Base-by-base conservation (phyloP, 1,140 invertebrate genomes). In the Leptinotarsa lineolata region DNA sequence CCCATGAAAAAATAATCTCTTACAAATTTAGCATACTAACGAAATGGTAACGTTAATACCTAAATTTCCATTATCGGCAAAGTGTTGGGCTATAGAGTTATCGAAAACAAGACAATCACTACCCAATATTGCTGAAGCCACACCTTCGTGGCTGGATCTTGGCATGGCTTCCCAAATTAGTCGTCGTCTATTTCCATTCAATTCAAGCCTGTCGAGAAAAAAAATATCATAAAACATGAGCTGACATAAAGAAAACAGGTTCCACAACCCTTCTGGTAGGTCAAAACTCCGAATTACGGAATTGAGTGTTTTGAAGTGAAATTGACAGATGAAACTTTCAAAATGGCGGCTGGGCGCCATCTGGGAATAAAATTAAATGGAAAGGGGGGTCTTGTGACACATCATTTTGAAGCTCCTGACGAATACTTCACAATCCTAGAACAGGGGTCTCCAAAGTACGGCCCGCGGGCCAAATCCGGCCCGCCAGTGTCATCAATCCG, bases 1-100 rank as follows among this genome's bases (percentile, higher is more conserved):
- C 58, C 16, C 60, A 63, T 15, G 11, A 24, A 63, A 63, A 63
- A 20, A 59, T 20, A 59, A 39, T 39, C 30, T 20, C 58, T 59
- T 20, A 63, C 15, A 63, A 21, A 20, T 71, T 73, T 78, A 83
- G 75, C 86, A 93, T 85, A 93, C 92, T 89, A 94, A 92, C 73
- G 94, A 96, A 85, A 99, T 99, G 81, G 98, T 99, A 75, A 99
- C 98, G 88, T 99, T 99, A 78, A 99, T 99, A 77, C 97, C 98
- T 72, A 99, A 89, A 87, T 99, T 99, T 6, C 97, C 98, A 87
- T 99, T 99, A 84, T 99, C 98, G 20, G 98, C 96, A 89, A 99
- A 99, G 59, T 99, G 87, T 85, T 99, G 95, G 72, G 98, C 98
- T 84, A 99, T 96, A 69, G 94, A 96, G 30, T 97, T 98, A 85